These are phyloP conservation scores for Anastrepha ludens DNA, from an alignment of 1,140 invertebrate genomes.

Conservation along the genomic window DNA sequence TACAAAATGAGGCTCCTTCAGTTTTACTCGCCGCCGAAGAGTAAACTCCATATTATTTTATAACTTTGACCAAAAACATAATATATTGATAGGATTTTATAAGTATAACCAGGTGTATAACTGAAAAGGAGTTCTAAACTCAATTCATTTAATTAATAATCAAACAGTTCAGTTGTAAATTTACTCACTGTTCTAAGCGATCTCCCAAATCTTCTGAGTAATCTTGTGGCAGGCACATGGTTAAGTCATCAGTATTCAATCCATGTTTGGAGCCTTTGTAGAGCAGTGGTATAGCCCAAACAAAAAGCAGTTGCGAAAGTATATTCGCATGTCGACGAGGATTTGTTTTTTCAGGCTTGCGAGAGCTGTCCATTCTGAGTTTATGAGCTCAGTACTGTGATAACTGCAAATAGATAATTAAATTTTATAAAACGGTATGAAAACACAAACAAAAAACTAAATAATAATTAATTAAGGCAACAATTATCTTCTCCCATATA, in stretches of 20 bases:
- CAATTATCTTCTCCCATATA: too few species aligned
- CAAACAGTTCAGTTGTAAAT: not conserved
- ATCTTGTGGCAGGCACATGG: slow-evolving; percentile 70
- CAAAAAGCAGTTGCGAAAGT: slow-evolving; percentile 72
- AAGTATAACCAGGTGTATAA: too few species aligned
- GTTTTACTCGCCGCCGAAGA: too few species aligned
- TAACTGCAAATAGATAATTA: not conserved
- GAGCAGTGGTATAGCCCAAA: slow-evolving; percentile 72
- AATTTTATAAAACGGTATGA: not conserved
- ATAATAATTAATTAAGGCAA: too few species aligned
- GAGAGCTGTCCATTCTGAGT: slow-evolving; percentile 67
- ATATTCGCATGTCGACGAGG: slow-evolving; percentile 69
- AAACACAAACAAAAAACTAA: too few species aligned
- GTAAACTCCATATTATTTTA: too few species aligned
- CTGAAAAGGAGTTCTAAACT: too few species aligned
- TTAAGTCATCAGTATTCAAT: slow-evolving; percentile 70
- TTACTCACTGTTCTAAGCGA: slow-evolving; percentile 72
- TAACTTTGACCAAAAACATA: too few species aligned
- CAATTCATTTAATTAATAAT: too few species aligned
- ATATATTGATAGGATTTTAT: too few species aligned
- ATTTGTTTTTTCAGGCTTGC: slow-evolving; percentile 70
- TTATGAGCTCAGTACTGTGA: not conserved
- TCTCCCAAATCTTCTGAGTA: slow-evolving; percentile 70
- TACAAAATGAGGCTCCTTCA: too few species aligned
- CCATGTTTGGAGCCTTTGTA: slow-evolving; percentile 68